Percentiles rank a stretch among this genome's conserved stretches.
These are phyloP conservation scores for Hesperophylax magnus DNA, from an alignment of 1,140 invertebrate genomes.

Conservation along the genomic window DNA sequence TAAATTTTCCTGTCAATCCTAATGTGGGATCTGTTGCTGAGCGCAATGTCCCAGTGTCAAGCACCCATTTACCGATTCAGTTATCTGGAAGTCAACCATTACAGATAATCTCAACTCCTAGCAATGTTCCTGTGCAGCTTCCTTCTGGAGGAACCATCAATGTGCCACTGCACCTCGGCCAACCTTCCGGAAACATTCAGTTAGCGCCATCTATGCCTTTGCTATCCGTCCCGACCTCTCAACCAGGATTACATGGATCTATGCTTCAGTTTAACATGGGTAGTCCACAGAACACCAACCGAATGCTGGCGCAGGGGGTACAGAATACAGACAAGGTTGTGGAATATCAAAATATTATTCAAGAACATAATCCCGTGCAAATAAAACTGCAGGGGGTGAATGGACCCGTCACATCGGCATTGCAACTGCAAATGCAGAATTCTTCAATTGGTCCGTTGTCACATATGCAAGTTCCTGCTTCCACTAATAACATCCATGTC, in stretches of 20 bases:
- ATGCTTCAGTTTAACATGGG: slow-evolving; percentile 61
- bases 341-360: slow-evolving; percentile 49
- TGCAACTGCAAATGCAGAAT: slow-evolving; percentile 30
- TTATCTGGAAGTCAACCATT: slow-evolving; percentile 56
- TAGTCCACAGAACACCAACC: slow-evolving; percentile 54
- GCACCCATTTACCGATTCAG: slow-evolving; percentile 65
- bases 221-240: slow-evolving; percentile 59
- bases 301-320: slow-evolving; percentile 52
- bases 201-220: slow-evolving; percentile 59
- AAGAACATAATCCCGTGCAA: slow-evolving; percentile 63
- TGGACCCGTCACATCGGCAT: neutral
- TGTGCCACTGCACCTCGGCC: slow-evolving; percentile 66
- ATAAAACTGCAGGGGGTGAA: slow-evolving; percentile 60
- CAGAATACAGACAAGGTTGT: slow-evolving; percentile 49
- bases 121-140: slow-evolving; percentile 65
- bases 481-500: slow-evolving; percentile 60
- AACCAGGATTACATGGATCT: slow-evolving; percentile 63
- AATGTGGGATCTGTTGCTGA: slow-evolving; percentile 58
- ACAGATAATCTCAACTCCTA: slow-evolving; percentile 48
- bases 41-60: slow-evolving; percentile 62
- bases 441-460: neutral
- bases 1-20: slow-evolving; percentile 38
- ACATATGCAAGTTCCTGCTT: slow-evolving; percentile 30
- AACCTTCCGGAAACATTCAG: slow-evolving; percentile 61
- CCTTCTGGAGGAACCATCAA: slow-evolving; percentile 67